phyloP scores from a whole-genome alignment of 2,888 invertebrate genomes.

The Mechanitis mazaeus region DNA sequence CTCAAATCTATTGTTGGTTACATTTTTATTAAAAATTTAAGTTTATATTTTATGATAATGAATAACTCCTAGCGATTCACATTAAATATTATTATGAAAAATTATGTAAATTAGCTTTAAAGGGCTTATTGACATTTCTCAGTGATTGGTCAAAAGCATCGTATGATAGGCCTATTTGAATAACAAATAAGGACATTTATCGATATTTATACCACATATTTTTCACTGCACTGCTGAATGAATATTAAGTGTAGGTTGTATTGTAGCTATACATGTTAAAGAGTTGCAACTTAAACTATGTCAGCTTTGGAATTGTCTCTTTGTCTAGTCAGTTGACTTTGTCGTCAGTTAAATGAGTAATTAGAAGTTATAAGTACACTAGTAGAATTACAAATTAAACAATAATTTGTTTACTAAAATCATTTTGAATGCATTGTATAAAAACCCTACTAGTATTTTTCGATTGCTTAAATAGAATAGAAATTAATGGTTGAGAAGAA shows the following conservation, averaged over 20 bases:
- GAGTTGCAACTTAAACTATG: background rate
- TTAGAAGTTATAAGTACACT: no score
- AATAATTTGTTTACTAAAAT: no score
- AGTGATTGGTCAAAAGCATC: constrained; percentile 10
- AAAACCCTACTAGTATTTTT: no score
- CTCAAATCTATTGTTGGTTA: constrained; percentile 1
- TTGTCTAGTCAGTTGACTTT: no score
- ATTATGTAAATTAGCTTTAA: constrained; percentile 20
- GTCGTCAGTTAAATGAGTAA: no score
- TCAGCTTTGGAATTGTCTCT: no score
- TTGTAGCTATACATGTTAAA: constrained; percentile 8
- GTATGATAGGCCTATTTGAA: constrained; percentile 17
- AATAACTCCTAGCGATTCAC: background rate
- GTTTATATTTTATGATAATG: background rate
- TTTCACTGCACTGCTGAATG: background rate
- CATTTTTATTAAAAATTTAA: background rate
- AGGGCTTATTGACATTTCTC: constrained; percentile 17
- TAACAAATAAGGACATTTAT: constrained; percentile 13
- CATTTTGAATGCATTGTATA: no score
- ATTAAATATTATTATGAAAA: constrained; percentile 12
- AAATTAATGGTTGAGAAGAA: no score
- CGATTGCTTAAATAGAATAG: no score
- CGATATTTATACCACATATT: constrained; percentile 4
- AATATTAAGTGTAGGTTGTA: background rate
- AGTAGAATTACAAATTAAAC: no score